Conservation (phyloP, 1,140 invertebrate genomes). For the Eriosoma lanigerum region DNA sequence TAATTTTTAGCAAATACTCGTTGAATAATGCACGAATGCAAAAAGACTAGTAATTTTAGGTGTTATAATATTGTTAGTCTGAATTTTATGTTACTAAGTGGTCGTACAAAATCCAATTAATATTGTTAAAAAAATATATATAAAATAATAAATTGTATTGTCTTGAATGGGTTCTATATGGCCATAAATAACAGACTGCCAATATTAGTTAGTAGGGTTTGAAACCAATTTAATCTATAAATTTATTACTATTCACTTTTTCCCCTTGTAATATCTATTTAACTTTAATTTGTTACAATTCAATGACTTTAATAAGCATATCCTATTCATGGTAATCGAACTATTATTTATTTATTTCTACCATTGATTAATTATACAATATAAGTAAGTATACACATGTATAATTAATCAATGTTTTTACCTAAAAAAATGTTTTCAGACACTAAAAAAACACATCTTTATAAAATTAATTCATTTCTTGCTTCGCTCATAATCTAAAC, state of each 20-base stretch:
- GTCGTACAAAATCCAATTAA: slow-evolving; percentile 15
- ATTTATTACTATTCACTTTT: slow-evolving; percentile 6
- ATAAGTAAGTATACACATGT: too few relatives aligned
- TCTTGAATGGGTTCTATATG: neutral
- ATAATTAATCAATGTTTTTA: too few relatives aligned
- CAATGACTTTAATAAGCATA: too few relatives aligned
- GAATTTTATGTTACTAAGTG: slow-evolving; percentile 38
- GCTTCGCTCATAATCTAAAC: too few relatives aligned
- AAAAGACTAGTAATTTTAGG: slow-evolving; percentile 33
- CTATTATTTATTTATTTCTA: too few relatives aligned
- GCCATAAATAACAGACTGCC: slow-evolving; percentile 33
- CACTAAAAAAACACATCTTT: too few relatives aligned
- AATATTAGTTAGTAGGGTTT: slow-evolving; percentile 2
- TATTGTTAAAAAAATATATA: neutral
- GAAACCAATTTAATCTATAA: slow-evolving; percentile 28
- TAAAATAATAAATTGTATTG: slow-evolving; percentile 12
- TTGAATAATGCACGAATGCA: slow-evolving; percentile 13
- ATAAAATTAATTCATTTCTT: too few relatives aligned
- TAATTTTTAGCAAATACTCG: slow-evolving; percentile 24
- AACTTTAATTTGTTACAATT: slow-evolving; percentile 23
- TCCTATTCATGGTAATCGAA: too few relatives aligned
- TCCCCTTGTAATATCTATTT: neutral
- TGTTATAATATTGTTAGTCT: slow-evolving; percentile 42
- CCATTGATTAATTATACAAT: too few relatives aligned
- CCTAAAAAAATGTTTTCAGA: too few relatives aligned